phyloP scores from a whole-genome alignment of 2,888 invertebrate genomes.

The Gymnocheta viridis region DNA sequence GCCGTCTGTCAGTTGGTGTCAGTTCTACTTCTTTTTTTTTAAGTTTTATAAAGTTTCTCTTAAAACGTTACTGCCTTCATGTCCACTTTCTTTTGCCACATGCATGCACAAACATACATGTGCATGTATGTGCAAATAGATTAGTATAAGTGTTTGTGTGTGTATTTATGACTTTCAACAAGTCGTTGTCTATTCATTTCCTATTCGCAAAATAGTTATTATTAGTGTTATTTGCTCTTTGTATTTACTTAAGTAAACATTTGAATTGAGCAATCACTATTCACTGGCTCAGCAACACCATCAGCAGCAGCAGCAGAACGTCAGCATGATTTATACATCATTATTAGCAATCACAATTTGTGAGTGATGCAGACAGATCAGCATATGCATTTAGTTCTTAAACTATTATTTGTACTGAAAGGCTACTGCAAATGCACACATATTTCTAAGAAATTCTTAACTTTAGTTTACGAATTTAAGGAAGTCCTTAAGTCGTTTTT shows the following conservation, averaged over 20 bases:
- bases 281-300: slow-evolving; percentile 33
- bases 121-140: background rate
- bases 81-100: slow-evolving; percentile 13
- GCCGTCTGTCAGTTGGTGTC: slow-evolving; percentile 27
- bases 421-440: background rate
- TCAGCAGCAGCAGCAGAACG: slow-evolving; percentile 1
- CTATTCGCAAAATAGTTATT: slow-evolving; percentile 56
- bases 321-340: slow-evolving; percentile 16
- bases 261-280: slow-evolving; percentile 65
- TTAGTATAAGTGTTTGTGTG: background rate
- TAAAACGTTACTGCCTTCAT: background rate
- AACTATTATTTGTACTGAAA: slow-evolving; percentile 19
- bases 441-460: background rate
- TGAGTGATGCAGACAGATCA: background rate
- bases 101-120: background rate
- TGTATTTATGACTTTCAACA: slow-evolving; percentile 58
- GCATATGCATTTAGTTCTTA: slow-evolving; percentile 9
- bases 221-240: slow-evolving; percentile 66
- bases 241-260: slow-evolving; percentile 68
- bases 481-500: no score
- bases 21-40: background rate
- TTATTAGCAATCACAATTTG: slow-evolving; percentile 3
- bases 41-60: background rate
- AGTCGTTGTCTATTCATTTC: slow-evolving; percentile 54
- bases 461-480: no score